Conservation (phyloP, 2,888 invertebrate genomes). For the Epistrophella euchroma region DNA sequence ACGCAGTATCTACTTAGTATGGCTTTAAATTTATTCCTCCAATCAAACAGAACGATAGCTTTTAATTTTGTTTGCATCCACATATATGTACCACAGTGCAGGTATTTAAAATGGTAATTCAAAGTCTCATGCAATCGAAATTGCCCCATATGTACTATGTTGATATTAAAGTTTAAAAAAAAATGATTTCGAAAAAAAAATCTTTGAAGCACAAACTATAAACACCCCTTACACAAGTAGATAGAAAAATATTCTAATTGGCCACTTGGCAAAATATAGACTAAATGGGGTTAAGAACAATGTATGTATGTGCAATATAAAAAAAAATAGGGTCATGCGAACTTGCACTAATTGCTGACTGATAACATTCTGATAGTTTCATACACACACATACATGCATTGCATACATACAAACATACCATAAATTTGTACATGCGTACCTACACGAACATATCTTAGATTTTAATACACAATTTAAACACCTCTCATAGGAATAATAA, state of each 20-base stretch:
- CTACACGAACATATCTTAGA: too few relatives aligned
- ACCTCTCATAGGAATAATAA: too few relatives aligned
- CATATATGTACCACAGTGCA: too few relatives aligned
- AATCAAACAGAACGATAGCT: not conserved
- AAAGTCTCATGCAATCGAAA: too few relatives aligned
- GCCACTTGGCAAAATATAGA: constrained; percentile 20
- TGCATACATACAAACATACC: too few relatives aligned
- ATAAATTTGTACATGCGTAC: too few relatives aligned
- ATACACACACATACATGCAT: too few relatives aligned
- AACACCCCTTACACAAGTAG: constrained; percentile 11
- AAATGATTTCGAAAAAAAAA: not conserved
- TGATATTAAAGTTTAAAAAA: too few relatives aligned
- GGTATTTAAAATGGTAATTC: too few relatives aligned
- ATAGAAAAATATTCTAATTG: constrained; percentile 19
- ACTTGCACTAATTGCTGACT: constrained; percentile 4
- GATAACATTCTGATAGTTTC: not conserved
- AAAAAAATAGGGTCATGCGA: not conserved
- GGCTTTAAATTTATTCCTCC: not conserved
- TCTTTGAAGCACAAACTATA: not conserved
- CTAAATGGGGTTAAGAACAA: constrained; percentile 26
- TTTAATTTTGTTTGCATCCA: too few relatives aligned
- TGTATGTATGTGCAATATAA: not conserved
- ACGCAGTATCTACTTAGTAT: not conserved
- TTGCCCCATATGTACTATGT: too few relatives aligned
- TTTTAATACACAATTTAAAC: too few relatives aligned